phyloP scores from a whole-genome alignment of 2,888 invertebrate species.

The Folsomia manolachei region DNA sequence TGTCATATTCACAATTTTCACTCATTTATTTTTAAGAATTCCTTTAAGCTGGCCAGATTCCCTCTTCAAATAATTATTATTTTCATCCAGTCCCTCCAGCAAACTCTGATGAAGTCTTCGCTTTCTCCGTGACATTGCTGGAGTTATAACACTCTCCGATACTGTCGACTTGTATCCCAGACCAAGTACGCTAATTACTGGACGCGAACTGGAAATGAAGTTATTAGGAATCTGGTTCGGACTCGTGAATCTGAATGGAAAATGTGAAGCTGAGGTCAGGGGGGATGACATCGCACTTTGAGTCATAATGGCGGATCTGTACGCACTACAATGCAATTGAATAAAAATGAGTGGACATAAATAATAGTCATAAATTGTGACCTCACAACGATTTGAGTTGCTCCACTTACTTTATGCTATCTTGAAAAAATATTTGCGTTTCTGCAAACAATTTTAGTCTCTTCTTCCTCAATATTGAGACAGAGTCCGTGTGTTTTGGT shows the following conservation, averaged over 20 bases:
- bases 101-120: constrained; percentile 12
- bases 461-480: constrained; percentile 5
- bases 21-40: constrained; percentile 5
- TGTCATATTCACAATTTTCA: too few relatives aligned
- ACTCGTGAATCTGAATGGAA: constrained; percentile 20
- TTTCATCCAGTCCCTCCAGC: too few relatives aligned
- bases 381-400: background rate
- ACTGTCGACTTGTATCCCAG: constrained; percentile 1
- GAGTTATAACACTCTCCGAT: constrained; percentile 5
- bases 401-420: constrained; percentile 8
- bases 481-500: constrained; percentile 4
- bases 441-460: constrained; percentile 9
- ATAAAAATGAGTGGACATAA: background rate
- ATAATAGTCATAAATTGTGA: background rate
- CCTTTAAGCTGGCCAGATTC: background rate
- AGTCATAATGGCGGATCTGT: background rate
- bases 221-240: constrained; percentile 10
- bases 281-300: background rate
- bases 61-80: background rate
- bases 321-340: background rate
- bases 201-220: background rate
- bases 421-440: constrained; percentile 13
- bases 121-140: constrained; percentile 13
- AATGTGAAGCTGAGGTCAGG: constrained; percentile 18
- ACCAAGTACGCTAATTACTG: background rate